Percentiles rank a stretch among this genome's conserved stretches.
phyloP scores from a whole-genome alignment of 2,797 vertebrate genomes.

The Parauchenoglanis ngamensis region DNA sequence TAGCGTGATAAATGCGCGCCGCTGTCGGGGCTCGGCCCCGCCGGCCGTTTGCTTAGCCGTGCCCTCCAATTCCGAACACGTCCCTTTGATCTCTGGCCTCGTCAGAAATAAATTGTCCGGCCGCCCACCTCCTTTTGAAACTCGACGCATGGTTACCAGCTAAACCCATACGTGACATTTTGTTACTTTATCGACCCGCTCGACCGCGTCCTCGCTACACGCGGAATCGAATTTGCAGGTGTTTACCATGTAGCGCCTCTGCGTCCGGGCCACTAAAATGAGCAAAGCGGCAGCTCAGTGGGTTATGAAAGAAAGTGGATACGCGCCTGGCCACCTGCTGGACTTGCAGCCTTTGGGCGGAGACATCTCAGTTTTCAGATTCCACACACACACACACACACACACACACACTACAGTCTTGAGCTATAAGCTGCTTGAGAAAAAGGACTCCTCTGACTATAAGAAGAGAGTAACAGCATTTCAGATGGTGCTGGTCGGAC shows the following conservation, averaged over 20 bases:
- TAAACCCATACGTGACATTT: neutral
- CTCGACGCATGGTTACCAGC: neutral
- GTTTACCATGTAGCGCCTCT: neutral
- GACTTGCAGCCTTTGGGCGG: neutral
- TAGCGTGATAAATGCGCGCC: conserved; percentile 60
- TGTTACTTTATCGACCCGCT: neutral
- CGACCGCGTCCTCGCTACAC: neutral
- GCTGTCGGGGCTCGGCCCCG: conserved; percentile 26
- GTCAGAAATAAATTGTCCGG: conserved; percentile 9
- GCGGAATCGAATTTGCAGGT: neutral
- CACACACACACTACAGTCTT: neutral
- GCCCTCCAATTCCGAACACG: conserved; percentile 33
- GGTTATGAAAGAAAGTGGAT: neutral
- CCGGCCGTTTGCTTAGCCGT: conserved; percentile 50
- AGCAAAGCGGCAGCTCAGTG: neutral
- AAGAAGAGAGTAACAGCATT: neutral
- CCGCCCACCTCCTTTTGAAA: conserved; percentile 12
- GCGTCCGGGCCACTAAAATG: neutral
- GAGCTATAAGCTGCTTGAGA: neutral
- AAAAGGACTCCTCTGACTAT: neutral
- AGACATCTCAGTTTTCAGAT: neutral
- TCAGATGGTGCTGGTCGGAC: neutral
- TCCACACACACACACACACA: neutral
- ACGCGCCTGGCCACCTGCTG: neutral
- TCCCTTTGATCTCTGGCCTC: conserved; percentile 45